Evolutionary conservation across 2,113 vertebrate species (phyloP), one percentile per base, ranked within the genome.

Genomic region (Hucho hucho): DNA sequence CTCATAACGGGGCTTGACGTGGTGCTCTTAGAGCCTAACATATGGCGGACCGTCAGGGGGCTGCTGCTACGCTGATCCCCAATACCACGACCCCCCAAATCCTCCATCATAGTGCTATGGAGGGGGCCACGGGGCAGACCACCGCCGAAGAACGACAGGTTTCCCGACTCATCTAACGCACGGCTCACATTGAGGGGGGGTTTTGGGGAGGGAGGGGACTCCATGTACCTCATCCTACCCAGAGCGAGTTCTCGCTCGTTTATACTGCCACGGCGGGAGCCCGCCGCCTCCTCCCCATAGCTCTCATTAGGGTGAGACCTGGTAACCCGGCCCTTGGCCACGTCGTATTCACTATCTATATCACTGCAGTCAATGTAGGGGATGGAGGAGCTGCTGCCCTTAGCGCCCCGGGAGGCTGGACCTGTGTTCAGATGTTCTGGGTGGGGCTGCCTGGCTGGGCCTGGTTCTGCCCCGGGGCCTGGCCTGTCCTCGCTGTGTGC

Each of bases 381-480:
- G 81, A 95, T 93, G 88, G 94, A 96, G 75, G 91, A 91, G 88
- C 90, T 92, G 93, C 94, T 95, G 93, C 93, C 94, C 87, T 88
- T 85, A 79, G 95, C 92, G 92, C 94, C 90, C 83, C 87, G 85
- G 87, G 93, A 96, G 91, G 96, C 92, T 94, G 96, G 96, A 99
- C 97, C 98, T 99, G 95, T 95, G 93, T 90, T 95, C 76, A 91
- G 96, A 89, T 92, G 96, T 75, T 93, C 96, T 64, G 92, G 89
- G 49, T 94, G 83, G 58, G 59, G 91, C 87, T 90, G 91, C 80
- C 89, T 89, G 63, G 88, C 87, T 56, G 93, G 91, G 72, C 94
- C 92, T 74, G 82, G 0, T 13, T 82, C 67, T 89, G 92, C 90
- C 79, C 90, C 92, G 37, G 84, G 46, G 83, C 81, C 76, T 75